Conservation (phyloP, 2,797 vertebrate genomes). For the Anolis apletophallus region DNA sequence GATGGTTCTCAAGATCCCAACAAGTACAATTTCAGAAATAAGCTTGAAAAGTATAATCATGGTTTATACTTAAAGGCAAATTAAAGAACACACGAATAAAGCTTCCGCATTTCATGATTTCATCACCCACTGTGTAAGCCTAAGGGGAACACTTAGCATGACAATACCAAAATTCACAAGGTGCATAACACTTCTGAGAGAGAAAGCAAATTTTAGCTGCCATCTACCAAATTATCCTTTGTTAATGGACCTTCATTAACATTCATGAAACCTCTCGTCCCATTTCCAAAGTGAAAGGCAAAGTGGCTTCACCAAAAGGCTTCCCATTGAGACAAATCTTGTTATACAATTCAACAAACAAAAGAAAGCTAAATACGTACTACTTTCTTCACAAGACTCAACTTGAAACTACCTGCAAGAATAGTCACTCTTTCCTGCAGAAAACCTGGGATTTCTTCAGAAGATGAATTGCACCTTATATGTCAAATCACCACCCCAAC, state of each 20-base stretch:
- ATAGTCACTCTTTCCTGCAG: neutral
- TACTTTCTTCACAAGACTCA: neutral
- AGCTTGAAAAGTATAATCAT: neutral
- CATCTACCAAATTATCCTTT: neutral
- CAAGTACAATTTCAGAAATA: slow-evolving; percentile 13
- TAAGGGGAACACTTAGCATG: neutral
- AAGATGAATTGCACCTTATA: neutral
- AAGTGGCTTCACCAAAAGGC: neutral
- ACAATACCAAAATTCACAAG: slow-evolving; percentile 11
- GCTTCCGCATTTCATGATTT: slow-evolving; percentile 14
- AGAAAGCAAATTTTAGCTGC: neutral
- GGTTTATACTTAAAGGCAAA: slow-evolving; percentile 6
- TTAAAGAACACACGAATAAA: slow-evolving; percentile 4
- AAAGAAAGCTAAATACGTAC: neutral
- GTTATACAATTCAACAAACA: neutral
- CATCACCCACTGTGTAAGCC: neutral
- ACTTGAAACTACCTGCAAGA: neutral
- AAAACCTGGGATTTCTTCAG: neutral
- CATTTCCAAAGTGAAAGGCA: neutral
- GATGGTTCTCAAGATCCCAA: neutral
- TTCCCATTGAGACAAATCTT: neutral
- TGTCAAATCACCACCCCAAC: neutral
- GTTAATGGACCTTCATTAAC: slow-evolving; percentile 17
- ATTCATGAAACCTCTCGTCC: neutral
- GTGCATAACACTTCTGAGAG: neutral